Percentiles rank a stretch among this genome's conserved stretches.
phyloP scores from a whole-genome alignment of 2,113 vertebrate species.

The Globicephala melas region DNA sequence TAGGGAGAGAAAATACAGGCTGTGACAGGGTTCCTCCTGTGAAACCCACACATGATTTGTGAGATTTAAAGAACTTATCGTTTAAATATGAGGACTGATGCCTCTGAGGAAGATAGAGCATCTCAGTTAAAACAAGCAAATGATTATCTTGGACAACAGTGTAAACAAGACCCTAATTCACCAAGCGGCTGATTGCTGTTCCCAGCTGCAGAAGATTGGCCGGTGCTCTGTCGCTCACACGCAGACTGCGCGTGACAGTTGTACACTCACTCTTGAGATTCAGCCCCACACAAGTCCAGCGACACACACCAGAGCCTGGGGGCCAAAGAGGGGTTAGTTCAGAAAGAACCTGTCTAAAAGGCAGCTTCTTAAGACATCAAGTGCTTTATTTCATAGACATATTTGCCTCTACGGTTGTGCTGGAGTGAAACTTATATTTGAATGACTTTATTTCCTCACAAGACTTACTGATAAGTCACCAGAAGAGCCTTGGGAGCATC shows the following conservation, averaged over 20 bases:
- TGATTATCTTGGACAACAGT: slow-evolving; percentile 68
- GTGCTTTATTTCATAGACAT: neutral
- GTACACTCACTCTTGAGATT: neutral
- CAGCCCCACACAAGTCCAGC: neutral
- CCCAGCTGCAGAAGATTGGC: slow-evolving; percentile 63
- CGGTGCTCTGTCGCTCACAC: neutral
- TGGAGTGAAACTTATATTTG: neutral
- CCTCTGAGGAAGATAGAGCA: slow-evolving; percentile 40
- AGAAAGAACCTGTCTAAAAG: neutral
- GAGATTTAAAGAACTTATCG: slow-evolving; percentile 62
- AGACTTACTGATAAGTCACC: neutral
- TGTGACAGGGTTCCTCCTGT: neutral
- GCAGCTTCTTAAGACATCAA: neutral
- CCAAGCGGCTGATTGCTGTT: slow-evolving; percentile 59
- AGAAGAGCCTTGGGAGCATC: neutral
- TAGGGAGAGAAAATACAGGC: neutral
- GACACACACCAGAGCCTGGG: neutral
- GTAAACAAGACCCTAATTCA: slow-evolving; percentile 72
- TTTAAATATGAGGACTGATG: slow-evolving; percentile 61
- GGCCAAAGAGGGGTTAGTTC: neutral
- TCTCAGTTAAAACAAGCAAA: slow-evolving; percentile 72
- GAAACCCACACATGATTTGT: slow-evolving; percentile 56
- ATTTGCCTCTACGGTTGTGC: neutral
- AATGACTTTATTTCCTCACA: neutral
- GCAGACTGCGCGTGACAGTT: neutral